phyloP scores from a whole-genome alignment of 2,113 vertebrate genomes.

The Psilopsiagon aurifrons region DNA sequence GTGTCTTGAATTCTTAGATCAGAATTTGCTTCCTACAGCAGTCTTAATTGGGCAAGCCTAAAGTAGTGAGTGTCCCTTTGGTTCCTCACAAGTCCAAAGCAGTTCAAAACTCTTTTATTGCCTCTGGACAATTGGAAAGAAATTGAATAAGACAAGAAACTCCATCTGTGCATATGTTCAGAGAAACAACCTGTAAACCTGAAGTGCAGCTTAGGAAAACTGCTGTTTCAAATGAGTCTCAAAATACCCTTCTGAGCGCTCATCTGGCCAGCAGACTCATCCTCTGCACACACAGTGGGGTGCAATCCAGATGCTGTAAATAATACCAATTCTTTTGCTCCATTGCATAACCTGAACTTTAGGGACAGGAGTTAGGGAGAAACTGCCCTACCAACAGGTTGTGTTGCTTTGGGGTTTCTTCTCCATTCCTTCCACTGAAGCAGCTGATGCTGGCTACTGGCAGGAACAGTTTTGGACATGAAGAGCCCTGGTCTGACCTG shows the following conservation, averaged over 20 bases:
- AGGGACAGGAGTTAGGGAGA: background rate
- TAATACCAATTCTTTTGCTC: background rate
- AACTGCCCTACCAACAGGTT: background rate
- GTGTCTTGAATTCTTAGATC: background rate
- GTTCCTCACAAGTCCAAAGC: background rate
- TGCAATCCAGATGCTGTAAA: background rate
- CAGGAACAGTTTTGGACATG: background rate
- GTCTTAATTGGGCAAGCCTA: background rate
- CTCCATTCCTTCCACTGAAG: background rate
- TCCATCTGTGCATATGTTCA: background rate
- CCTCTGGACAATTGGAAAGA: background rate
- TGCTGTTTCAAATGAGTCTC: background rate
- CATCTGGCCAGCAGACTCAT: background rate
- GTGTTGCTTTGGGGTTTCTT: background rate
- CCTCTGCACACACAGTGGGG: background rate
- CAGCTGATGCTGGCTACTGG: background rate
- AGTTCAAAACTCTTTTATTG: background rate
- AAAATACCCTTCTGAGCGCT: background rate
- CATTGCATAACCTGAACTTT: accelerated
- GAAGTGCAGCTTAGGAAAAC: background rate
- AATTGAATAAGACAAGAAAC: background rate
- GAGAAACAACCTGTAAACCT: background rate
- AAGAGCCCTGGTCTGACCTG: background rate
- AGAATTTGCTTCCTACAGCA: background rate
- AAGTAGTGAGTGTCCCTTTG: background rate